Base-by-base conservation (phyloP, 2,113 vertebrate species). In the Nipponia nippon region DNA sequence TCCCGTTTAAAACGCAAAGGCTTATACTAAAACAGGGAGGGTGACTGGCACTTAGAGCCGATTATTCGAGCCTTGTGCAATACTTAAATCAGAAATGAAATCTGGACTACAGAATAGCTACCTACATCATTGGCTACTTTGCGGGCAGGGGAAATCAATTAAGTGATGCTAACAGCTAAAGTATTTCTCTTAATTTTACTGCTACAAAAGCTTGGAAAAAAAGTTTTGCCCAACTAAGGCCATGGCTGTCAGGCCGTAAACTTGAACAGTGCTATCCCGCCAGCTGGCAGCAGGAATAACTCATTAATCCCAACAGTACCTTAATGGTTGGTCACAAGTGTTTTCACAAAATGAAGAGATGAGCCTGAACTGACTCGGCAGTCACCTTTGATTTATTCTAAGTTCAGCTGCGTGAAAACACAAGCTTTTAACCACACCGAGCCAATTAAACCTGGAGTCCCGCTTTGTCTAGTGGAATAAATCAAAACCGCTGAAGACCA, bases 221-320 rank as follows among this genome's bases (percentile, higher is more conserved):
- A 29, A 10, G 5, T 2, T 12, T 32, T 23, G 3, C 22, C 9
- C 19, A 49, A 7, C 17, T 1, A 7, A 12, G 1, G 9, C 1
- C 16, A 26, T 0, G 16, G 42, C 5, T 12, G 4, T 0, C 1
- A 4, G 46, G 59, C 29, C 30, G 65, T 2, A 4, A 82, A 29
- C 11, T 9, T 6, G 4, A 7, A 13, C 36, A 23, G 47, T 2
- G 4, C 10, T 0, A 5, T 4, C 59, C 36, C 4, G 1, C 22
- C 25, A 44, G 79, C 50, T 14, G 40, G 72, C 59, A 85, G 65
- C 1, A 23, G 46, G 9, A 90, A 0, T 1, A 61, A 30, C 36
- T 69, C 66, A 11, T 49, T 29, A 22, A 16, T 27, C 80, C 55
- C 67, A 26, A 36, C 38, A 29, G 1, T 2, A n/a, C 20, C 53